Evolutionary conservation across 2,888 invertebrate genomes (phyloP).

Genomic region (Cephus sareptanus): DNA sequence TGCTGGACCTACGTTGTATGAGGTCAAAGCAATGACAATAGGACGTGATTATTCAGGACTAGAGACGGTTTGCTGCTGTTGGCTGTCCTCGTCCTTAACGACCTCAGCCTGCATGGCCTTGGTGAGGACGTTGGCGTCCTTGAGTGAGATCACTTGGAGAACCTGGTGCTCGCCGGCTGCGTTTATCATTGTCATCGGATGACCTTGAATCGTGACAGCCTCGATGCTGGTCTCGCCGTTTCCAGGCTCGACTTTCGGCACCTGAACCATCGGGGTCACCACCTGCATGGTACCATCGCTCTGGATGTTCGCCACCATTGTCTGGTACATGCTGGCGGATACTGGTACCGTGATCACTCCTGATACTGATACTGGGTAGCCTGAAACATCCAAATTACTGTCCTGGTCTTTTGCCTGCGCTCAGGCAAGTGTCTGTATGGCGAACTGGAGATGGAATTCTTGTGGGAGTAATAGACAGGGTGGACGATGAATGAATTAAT

Average conservation of each 20-base stretch:
- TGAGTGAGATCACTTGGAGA: conserved; percentile 85
- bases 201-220: conserved; percentile 80
- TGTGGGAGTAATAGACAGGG: conserved; percentile 5
- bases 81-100: conserved; percentile 62
- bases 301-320: conserved; percentile 92
- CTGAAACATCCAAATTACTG: conserved; percentile 68
- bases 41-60: conserved; percentile 56
- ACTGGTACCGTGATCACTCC: conserved; percentile 97
- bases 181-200: conserved; percentile 81
- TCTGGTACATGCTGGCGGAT: conserved; percentile 95
- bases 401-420: conserved; percentile 23
- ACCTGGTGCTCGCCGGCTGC: conserved; percentile 80
- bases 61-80: conserved; percentile 66
- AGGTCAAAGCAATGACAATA: not conserved
- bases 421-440: conserved; percentile 26
- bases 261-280: conserved; percentile 83
- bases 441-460: conserved; percentile 30
- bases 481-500: not conserved
- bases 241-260: conserved; percentile 81
- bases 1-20: not conserved
- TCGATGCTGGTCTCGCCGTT: conserved; percentile 79
- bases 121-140: conserved; percentile 84
- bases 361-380: conserved; percentile 86
- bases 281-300: conserved; percentile 86
- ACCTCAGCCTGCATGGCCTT: conserved; percentile 79